Evolutionary conservation across 1,140 invertebrate genomes (phyloP), one percentile per base, ranked within the genome.

Genomic region (Helicorthomorpha holstii): DNA sequence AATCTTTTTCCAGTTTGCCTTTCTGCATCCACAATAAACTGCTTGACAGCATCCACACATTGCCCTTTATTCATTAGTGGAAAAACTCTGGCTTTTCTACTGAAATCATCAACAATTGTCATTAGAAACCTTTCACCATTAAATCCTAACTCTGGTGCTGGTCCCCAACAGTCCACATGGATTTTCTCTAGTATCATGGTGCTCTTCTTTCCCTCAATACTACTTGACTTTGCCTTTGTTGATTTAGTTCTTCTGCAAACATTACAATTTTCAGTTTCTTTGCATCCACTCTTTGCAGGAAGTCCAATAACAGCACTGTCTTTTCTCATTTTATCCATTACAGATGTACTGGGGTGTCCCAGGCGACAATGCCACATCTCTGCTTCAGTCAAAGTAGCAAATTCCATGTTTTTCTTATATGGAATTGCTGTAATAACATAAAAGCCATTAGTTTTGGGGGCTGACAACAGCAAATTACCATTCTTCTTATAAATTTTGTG

Each of bases 151-250:
- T 38, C 41, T 49, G 22, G 27, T 34, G n/a, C 42, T 49, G 56
- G 56, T 3, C 51, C 52, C 1, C 48, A 58, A 25, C 19, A 58
- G 42, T 23, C 58, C 56, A 14, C 34, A 27, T 22, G 55, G 57
- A 14, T 54, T 24, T 27, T 55, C 29, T 50, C 51, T 38, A 52
- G 27, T 4, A 27, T 24, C 26, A 25, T 2, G n/a, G 14, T n/a
- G n/a, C n/a, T n/a, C n/a, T n/a, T n/a, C n/a, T n/a, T n/a, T n/a
- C n/a, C n/a, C n/a, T n/a, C n/a, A n/a, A n/a, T n/a, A n/a, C 34
- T 14, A 27, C 16, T 25, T 34, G 46, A 2, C 24, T 2, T 53
- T 45, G 19, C 1, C n/a, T 1, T 53, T 27, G 38, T 22, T 46
- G 43, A 22, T 23, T 22, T 4, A 27, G 43, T 1, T 26, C 22